Conservation (phyloP, 1,140 invertebrate species). For the Lucilia cuprina region DNA sequence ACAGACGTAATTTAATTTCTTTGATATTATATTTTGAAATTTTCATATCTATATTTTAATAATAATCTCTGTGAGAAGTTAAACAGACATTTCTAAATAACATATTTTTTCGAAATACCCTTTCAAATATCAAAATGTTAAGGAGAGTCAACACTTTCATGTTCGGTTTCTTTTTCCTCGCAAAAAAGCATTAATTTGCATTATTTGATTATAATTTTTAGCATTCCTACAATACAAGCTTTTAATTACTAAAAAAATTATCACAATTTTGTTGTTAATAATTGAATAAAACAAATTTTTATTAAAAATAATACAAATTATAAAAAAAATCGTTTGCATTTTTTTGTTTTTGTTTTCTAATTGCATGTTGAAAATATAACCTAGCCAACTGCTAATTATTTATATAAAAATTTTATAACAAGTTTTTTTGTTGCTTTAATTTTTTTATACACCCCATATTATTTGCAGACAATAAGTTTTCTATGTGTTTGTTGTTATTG, state of each 20-base stretch:
- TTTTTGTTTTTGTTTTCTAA: neutral
- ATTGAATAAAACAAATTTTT: neutral
- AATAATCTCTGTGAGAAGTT: too few relatives aligned
- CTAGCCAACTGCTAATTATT: neutral
- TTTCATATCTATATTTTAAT: too few relatives aligned
- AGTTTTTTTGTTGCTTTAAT: neutral
- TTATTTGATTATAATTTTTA: neutral
- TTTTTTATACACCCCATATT: neutral
- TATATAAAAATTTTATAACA: neutral
- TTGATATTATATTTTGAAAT: too few relatives aligned
- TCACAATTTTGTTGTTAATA: neutral
- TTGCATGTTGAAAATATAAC: neutral
- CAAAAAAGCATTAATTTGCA: neutral
- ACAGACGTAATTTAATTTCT: too few relatives aligned
- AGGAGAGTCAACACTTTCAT: neutral
- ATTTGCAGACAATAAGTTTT: neutral
- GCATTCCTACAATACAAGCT: neutral
- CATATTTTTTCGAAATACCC: neutral
- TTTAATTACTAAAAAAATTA: neutral
- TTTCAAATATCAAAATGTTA: neutral
- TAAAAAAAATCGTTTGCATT: neutral
- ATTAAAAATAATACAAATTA: too few relatives aligned
- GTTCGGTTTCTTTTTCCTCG: neutral
- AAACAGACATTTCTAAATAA: neutral
- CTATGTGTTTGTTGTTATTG: too few relatives aligned